Conservation (phyloP, 2,888 invertebrate genomes). For the Caenorhabditis doughertyi region DNA sequence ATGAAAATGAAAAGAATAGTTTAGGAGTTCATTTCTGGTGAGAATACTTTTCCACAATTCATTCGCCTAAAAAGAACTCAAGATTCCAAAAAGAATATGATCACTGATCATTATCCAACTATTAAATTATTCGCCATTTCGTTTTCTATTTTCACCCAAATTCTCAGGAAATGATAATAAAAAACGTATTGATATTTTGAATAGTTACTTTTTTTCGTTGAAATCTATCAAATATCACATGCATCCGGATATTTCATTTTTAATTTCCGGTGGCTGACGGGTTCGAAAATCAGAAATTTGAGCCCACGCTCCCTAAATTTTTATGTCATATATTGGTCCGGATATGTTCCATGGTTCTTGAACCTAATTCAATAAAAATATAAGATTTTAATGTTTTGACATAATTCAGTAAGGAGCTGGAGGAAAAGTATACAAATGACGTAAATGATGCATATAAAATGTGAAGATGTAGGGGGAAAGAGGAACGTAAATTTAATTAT, state of each 20-base stretch:
- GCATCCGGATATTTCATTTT: slow-evolving; percentile 18
- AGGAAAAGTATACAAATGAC: slow-evolving; percentile 41
- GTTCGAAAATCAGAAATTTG: slow-evolving; percentile 56
- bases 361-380: slow-evolving; percentile 14
- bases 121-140: slow-evolving; percentile 31
- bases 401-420: slow-evolving; percentile 1
- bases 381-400: slow-evolving; percentile 10
- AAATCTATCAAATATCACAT: slow-evolving; percentile 14
- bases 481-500: slow-evolving; percentile 51
- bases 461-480: neutral
- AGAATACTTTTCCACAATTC: slow-evolving; percentile 19
- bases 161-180: slow-evolving; percentile 6
- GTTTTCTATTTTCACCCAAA: neutral
- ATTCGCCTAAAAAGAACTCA: neutral
- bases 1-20: slow-evolving; percentile 8
- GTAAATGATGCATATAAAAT: slow-evolving; percentile 25
- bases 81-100: neutral
- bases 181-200: slow-evolving; percentile 7
- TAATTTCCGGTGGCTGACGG: slow-evolving; percentile 36
- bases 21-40: slow-evolving; percentile 45
- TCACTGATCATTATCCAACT: slow-evolving; percentile 33
- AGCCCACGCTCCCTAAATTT: slow-evolving; percentile 19
- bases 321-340: slow-evolving; percentile 15
- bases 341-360: slow-evolving; percentile 43
- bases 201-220: slow-evolving; percentile 1